Evolutionary conservation across 2,888 invertebrate genomes (phyloP).

Genomic region (Lepidocyrtinus sp.): DNA sequence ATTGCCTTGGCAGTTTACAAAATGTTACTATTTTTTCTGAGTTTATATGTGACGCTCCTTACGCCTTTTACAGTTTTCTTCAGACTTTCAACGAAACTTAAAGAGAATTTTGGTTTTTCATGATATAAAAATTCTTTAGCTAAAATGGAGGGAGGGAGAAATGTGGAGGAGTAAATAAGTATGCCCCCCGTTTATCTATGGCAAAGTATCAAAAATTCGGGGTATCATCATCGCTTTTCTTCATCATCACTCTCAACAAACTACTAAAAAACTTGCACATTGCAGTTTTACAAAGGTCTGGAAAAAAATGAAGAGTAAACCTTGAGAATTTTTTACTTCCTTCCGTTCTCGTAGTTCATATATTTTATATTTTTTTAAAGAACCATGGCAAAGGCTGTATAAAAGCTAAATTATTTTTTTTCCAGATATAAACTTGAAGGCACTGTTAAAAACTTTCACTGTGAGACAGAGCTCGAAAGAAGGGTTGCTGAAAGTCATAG

Average conservation of each 20-base stretch:
- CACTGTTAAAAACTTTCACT: not conserved
- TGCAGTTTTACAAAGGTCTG: not conserved
- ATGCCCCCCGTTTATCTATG: conserved; percentile 15
- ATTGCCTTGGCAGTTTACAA: conserved; percentile 19
- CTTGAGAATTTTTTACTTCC: conserved; percentile 6
- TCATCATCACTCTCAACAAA: not conserved
- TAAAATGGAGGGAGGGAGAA: conserved; percentile 19
- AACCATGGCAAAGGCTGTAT: not conserved
- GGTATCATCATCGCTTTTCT: conserved; percentile 17
- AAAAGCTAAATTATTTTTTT: not conserved
- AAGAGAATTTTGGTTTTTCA: conserved; percentile 6
- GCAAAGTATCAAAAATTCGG: conserved; percentile 2
- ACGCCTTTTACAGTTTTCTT: conserved; percentile 10
- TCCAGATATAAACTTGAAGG: not conserved
- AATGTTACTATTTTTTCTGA: conserved; percentile 11
- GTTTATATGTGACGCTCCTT: not conserved
- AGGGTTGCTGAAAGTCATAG: not conserved
- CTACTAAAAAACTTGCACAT: not conserved
- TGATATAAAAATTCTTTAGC: conserved; percentile 4
- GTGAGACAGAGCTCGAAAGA: not conserved
- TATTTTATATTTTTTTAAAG: not conserved
- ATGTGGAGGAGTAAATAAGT: conserved; percentile 6
- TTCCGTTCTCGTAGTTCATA: not conserved
- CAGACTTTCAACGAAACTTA: not conserved
- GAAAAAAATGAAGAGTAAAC: not conserved